These are phyloP conservation scores for Mystacides longicornis DNA, from an alignment of 2,888 invertebrate species.

Conservation along the genomic window DNA sequence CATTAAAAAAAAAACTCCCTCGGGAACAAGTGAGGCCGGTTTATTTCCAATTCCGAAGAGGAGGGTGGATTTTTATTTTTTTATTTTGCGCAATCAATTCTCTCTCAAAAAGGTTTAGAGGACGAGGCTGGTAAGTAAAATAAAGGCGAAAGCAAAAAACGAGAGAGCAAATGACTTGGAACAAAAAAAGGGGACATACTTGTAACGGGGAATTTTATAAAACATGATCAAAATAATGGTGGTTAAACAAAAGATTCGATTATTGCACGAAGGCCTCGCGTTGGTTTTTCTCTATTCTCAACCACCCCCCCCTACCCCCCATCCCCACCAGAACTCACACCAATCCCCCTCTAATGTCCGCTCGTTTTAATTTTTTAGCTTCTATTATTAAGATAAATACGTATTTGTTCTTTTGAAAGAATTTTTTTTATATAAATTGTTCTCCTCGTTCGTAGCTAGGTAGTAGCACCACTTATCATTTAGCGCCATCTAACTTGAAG, in stretches of 20 bases:
- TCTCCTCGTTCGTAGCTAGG: too few species aligned
- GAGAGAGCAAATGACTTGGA: slow-evolving; percentile 1
- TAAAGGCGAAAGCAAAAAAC: slow-evolving; percentile 1
- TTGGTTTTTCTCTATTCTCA: too few species aligned
- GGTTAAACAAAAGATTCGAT: slow-evolving; percentile 1
- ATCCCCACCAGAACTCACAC: too few species aligned
- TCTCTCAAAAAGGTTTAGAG: slow-evolving; percentile 3
- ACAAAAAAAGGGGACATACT: slow-evolving; percentile 2
- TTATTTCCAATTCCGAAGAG: slow-evolving; percentile 18
- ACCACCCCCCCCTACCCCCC: too few species aligned
- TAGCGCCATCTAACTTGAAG: too few species aligned
- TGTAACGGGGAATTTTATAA: background rate
- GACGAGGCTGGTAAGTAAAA: background rate
- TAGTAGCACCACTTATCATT: too few species aligned
- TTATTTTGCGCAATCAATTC: slow-evolving; percentile 12
- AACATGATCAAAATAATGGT: slow-evolving; percentile 1
- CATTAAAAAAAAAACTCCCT: slow-evolving; percentile 13
- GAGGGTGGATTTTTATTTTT: slow-evolving; percentile 9
- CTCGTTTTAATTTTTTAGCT: too few species aligned
- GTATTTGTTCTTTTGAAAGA: too few species aligned
- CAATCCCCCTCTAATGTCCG: too few species aligned
- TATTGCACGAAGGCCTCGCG: background rate
- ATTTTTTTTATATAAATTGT: too few species aligned
- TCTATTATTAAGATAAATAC: too few species aligned
- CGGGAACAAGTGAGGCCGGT: slow-evolving; percentile 9